Base-by-base conservation (phyloP, 2,797 vertebrate genomes). In the Melanotaenia trifasciata region DNA sequence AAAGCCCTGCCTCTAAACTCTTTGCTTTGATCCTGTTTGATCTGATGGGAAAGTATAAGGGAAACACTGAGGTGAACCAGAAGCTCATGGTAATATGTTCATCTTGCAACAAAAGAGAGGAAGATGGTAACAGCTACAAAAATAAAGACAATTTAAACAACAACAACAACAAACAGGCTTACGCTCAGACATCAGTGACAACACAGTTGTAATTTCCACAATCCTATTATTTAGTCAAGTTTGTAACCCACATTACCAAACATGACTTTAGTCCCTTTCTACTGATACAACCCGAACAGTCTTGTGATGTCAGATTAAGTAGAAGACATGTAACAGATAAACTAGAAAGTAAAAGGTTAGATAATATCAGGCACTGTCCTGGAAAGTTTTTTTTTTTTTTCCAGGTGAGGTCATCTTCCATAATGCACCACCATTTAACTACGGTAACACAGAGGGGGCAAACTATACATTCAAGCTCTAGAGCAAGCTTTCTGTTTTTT, bases 1-100 rank as follows among this genome's bases (percentile, higher is more conserved):
- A 80, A 88, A 92, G 77, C 76, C 76, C 73, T 59, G 58, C 32
- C 64, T 9, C n/a, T 67, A 59, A 81, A 67, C 58, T 56, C 35
- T 24, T 36, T 18, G 20, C 91, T 91, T 92, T 92, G 84, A 93
- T 92, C 84, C 66, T 35, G 63, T 61, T 73, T 70, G 80, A 89
- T 78, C 74, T 75, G 10, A 74, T 58, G 60, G 62, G 75, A 74
- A 81, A 63, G 74, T 72, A 54, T 66, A 28, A 59, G 67, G 66
- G 16, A 76, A 53, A 12, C 1, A 69, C 18, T 32, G 69, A 83
- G 58, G 74, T 73, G 72, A 78, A 64, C 16, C 4, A 5, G 24
- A 64, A 77, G 74, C 76, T 67, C 56, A 74, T 54, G 38, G 35
- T 43, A 33, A n/a, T 14, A 14, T 36, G 24, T 59, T 33, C 11